Conservation (phyloP, 2,113 vertebrate genomes). For the Oncorhynchus tshawytscha region DNA sequence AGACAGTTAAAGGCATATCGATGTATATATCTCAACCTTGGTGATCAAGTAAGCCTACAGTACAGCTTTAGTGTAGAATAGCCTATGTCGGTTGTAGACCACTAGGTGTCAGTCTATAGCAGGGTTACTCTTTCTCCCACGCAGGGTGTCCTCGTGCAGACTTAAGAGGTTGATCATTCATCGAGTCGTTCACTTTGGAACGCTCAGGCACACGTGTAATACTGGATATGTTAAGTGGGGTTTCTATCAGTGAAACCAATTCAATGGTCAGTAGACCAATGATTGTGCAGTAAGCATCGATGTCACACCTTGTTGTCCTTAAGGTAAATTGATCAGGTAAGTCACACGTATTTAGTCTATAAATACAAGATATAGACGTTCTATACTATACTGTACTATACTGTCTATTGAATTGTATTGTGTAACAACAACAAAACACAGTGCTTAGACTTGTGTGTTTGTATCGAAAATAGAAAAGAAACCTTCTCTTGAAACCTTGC, state of each 20-base stretch:
- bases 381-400: too few species aligned
- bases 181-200: not conserved
- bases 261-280: not conserved
- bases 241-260: not conserved
- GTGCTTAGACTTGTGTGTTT: too few species aligned
- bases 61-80: not conserved
- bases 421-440: too few species aligned
- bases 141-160: not conserved
- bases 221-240: not conserved
- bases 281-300: not conserved
- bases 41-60: not conserved
- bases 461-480: too few species aligned
- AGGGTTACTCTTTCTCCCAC: not conserved
- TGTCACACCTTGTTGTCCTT: not conserved
- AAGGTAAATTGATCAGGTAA: not conserved
- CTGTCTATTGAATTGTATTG: too few species aligned
- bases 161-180: not conserved
- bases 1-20: not conserved
- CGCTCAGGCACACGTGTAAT: not conserved
- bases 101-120: slow-evolving; percentile 45
- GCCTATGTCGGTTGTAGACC: slow-evolving; percentile 3
- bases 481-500: too few species aligned
- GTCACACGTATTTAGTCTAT: too few species aligned
- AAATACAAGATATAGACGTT: too few species aligned
- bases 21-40: not conserved